A percentile compares a stretch with the other conserved stretches of the same genome.
Conservation (phyloP, 2,113 vertebrate genomes). For the Ia io region DNA sequence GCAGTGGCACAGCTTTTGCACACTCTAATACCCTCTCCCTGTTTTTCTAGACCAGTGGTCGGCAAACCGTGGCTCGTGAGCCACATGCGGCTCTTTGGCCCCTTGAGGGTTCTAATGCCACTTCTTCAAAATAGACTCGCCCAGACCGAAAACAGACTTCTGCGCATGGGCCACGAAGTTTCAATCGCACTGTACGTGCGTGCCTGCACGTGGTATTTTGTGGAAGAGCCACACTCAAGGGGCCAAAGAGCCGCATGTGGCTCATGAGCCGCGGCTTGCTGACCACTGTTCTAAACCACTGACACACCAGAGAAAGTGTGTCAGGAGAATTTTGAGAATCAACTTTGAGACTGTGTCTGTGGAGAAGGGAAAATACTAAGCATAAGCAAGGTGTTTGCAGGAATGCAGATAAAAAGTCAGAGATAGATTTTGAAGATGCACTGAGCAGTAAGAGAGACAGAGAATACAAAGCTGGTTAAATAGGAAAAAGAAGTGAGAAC, state of each 20-base stretch:
- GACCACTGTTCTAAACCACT: not conserved
- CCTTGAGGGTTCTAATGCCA: no score
- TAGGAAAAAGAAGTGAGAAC: not conserved
- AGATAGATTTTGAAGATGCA: not conserved
- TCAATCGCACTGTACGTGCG: no score
- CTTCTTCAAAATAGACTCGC: no score
- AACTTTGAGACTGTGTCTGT: not conserved
- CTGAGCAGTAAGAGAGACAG: not conserved
- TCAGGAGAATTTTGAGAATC: not conserved
- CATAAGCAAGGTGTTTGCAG: fast-evolving
- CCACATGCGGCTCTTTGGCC: no score
- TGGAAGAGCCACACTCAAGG: no score
- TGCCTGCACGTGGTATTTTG: no score
- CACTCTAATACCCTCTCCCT: not conserved
- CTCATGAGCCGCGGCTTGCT: no score
- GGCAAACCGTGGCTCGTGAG: no score
- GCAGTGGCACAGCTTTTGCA: not conserved
- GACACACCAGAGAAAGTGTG: not conserved
- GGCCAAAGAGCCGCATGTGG: no score
- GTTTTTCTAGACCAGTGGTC: not conserved
- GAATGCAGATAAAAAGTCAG: not conserved
- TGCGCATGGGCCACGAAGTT: no score
- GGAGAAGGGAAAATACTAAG: not conserved
- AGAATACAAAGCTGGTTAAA: not conserved
- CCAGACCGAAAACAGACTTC: no score